Evolutionary conservation across 2,888 invertebrate species (phyloP).

Genomic region (Iphiclides podalirius): DNA sequence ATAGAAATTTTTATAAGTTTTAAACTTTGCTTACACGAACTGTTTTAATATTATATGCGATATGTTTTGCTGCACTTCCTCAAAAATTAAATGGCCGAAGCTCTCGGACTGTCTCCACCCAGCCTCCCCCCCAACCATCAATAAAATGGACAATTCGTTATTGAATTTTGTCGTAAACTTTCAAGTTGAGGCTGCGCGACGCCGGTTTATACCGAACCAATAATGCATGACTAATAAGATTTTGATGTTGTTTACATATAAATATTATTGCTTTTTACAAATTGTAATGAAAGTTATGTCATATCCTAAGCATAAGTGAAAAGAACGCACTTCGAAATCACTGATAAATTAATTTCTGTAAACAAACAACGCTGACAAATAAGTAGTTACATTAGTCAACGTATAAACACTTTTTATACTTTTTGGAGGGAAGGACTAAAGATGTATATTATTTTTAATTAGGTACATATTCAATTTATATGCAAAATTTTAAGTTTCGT

Average conservation of each 20-base stretch:
- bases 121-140: constrained; percentile 77
- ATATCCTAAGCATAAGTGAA: constrained; percentile 60
- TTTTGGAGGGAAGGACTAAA: constrained; percentile 54
- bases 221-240: constrained; percentile 62
- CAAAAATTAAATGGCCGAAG: constrained; percentile 72
- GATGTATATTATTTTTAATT: constrained; percentile 47
- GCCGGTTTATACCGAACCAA: constrained; percentile 70
- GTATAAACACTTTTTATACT: constrained; percentile 51
- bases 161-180: constrained; percentile 77
- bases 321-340: constrained; percentile 52
- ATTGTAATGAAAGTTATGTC: constrained; percentile 74
- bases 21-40: background rate
- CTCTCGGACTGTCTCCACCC: constrained; percentile 74
- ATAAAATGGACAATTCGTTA: constrained; percentile 81
- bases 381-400: constrained; percentile 46
- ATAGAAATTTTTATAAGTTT: background rate
- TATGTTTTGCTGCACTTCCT: constrained; percentile 35
- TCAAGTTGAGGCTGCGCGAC: constrained; percentile 70
- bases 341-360: constrained; percentile 48
- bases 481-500: constrained; percentile 54
- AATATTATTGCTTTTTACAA: constrained; percentile 49
- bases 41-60: too few species aligned
- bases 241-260: constrained; percentile 70
- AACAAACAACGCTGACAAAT: constrained; percentile 49
- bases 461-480: constrained; percentile 33